Evolutionary conservation across 2,888 invertebrate species (phyloP).

Genomic region (Parelbella ahira): DNA sequence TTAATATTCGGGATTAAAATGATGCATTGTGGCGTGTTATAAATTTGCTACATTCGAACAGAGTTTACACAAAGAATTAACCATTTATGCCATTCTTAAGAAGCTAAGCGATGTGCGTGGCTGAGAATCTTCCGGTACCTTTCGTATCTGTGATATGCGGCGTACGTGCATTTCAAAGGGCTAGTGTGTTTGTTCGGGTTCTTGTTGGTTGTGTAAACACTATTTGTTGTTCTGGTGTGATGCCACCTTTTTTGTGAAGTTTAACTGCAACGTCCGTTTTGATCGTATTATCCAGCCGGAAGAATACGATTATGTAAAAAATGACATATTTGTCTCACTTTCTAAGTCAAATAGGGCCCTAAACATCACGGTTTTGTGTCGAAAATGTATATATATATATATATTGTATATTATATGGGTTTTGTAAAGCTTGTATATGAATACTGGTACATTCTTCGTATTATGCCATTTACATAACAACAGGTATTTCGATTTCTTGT

Average conservation of each 20-base stretch:
- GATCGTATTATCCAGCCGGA: constrained; percentile 46
- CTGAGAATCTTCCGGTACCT: constrained; percentile 68
- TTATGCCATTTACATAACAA: no score
- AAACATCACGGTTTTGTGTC: no score
- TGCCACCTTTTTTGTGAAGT: constrained; percentile 53
- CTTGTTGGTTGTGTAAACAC: constrained; percentile 66
- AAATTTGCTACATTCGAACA: constrained; percentile 11
- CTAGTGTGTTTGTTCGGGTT: constrained; percentile 51
- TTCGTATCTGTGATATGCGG: constrained; percentile 55
- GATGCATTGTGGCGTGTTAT: constrained; percentile 15
- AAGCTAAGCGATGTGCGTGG: constrained; percentile 39
- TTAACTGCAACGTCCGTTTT: constrained; percentile 46
- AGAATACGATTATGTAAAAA: constrained; percentile 23
- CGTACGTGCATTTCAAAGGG: constrained; percentile 57
- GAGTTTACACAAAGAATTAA: constrained; percentile 50
- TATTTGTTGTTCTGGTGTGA: constrained; percentile 56
- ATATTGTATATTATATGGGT: no score
- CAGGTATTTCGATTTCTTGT: no score
- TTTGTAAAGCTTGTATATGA: no score
- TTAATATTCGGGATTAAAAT: constrained; percentile 18
- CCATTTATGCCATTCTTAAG: constrained; percentile 35
- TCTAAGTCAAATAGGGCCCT: no score
- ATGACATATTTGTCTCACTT: no score
- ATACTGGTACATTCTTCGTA: no score
- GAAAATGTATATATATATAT: no score